phyloP scores from a whole-genome alignment of 2,113 vertebrate genomes.

The Oxyruncus cristatus region DNA sequence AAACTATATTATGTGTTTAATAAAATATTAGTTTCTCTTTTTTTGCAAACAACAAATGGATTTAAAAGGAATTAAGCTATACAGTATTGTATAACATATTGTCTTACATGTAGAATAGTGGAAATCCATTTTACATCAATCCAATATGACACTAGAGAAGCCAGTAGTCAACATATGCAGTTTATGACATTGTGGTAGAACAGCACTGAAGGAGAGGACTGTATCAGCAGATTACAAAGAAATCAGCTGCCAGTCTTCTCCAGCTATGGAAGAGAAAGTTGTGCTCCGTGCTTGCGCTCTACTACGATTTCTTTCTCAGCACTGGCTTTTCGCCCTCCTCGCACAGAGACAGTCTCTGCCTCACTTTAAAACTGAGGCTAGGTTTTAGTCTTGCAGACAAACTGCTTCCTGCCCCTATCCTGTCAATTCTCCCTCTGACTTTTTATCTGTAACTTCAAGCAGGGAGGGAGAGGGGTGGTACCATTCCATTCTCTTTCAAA shows the following conservation, averaged over 20 bases:
- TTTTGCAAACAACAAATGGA: neutral
- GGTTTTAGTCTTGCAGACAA: neutral
- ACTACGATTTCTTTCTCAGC: neutral
- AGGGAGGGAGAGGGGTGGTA: neutral
- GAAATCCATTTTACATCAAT: neutral
- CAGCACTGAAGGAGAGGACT: neutral
- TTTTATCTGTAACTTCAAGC: neutral
- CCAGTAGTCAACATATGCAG: neutral
- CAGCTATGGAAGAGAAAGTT: neutral
- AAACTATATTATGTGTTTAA: neutral
- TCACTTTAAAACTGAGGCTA: neutral
- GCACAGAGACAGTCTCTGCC: neutral
- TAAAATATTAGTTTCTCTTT: neutral
- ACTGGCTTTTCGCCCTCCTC: neutral
- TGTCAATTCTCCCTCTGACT: fast-evolving
- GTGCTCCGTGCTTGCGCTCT: neutral
- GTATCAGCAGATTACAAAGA: neutral
- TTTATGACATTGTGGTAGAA: neutral
- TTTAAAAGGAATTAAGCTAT: neutral
- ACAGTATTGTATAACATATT: neutral
- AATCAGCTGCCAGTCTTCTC: neutral
- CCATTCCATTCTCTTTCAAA: neutral
- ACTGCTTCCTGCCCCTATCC: neutral
- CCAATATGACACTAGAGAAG: neutral
- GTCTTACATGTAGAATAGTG: neutral